Evolutionary conservation across 2,888 invertebrate species (phyloP).

Genomic region (Phortica okadai): DNA sequence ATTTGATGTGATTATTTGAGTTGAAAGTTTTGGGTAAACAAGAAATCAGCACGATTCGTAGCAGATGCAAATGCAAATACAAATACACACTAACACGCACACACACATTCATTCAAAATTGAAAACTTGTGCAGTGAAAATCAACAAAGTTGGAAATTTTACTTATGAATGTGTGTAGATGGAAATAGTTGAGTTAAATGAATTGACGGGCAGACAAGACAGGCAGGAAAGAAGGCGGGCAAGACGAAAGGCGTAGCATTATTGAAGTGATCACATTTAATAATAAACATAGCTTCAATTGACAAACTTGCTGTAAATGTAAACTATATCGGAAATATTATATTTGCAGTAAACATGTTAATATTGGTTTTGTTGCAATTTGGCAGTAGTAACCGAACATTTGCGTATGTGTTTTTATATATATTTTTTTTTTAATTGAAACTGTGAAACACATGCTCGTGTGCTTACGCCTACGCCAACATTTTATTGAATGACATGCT

Average conservation of each 20-base stretch:
- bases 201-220: too few species aligned
- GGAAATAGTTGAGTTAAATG: too few species aligned
- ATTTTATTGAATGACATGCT: slow-evolving; percentile 36
- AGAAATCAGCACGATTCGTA: background rate
- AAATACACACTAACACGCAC: background rate
- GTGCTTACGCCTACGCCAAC: slow-evolving; percentile 41
- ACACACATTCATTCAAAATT: background rate
- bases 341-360: background rate
- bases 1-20: slow-evolving; percentile 24
- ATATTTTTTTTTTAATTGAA: background rate
- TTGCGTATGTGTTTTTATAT: background rate
- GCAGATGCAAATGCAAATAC: background rate
- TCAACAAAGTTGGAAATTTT: slow-evolving; percentile 11
- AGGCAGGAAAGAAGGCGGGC: too few species aligned
- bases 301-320: too few species aligned
- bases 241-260: too few species aligned
- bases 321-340: too few species aligned
- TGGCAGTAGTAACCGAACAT: background rate
- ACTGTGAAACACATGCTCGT: background rate
- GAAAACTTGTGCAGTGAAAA: slow-evolving; percentile 22
- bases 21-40: slow-evolving; percentile 2
- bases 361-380: background rate
- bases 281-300: too few species aligned
- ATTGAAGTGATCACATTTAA: too few species aligned
- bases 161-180: background rate